These are phyloP conservation scores for Hyles vespertilio DNA, from an alignment of 1,140 invertebrate genomes.

Conservation along the genomic window DNA sequence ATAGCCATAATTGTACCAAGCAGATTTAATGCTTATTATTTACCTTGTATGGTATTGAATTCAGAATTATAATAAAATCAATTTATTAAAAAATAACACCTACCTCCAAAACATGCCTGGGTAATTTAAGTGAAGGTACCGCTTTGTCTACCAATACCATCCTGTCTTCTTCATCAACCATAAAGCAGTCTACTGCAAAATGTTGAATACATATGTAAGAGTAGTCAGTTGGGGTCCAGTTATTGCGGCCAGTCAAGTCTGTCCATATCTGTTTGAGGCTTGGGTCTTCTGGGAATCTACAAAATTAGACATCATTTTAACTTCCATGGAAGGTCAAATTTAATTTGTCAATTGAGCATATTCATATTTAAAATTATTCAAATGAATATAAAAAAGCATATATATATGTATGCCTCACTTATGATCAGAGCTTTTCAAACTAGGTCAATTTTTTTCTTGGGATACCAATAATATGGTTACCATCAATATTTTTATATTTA, in stretches of 20 bases:
- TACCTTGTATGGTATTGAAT: too few species aligned
- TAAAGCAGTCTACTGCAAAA: slow-evolving; percentile 63
- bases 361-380: too few species aligned
- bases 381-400: too few species aligned
- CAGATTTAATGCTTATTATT: too few species aligned
- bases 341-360: too few species aligned
- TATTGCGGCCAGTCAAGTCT: slow-evolving; percentile 62
- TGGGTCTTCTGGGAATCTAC: slow-evolving; percentile 60
- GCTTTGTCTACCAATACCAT: slow-evolving; percentile 55
- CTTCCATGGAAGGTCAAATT: too few species aligned
- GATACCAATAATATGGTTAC: too few species aligned
- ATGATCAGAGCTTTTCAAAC: too few species aligned
- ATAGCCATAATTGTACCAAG: too few species aligned
- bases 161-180: slow-evolving; percentile 41
- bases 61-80: background rate
- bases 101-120: slow-evolving; percentile 66
- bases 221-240: slow-evolving; percentile 66
- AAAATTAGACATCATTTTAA: background rate
- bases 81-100: slow-evolving; percentile 8
- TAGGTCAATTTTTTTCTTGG: too few species aligned
- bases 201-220: slow-evolving; percentile 68
- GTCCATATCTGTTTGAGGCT: slow-evolving; percentile 58
- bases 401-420: too few species aligned
- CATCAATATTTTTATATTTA: background rate
- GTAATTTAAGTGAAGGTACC: slow-evolving; percentile 59